Evolutionary conservation across 2,888 invertebrate genomes (phyloP).

Genomic region (Pristionchus fissidentatus): DNA sequence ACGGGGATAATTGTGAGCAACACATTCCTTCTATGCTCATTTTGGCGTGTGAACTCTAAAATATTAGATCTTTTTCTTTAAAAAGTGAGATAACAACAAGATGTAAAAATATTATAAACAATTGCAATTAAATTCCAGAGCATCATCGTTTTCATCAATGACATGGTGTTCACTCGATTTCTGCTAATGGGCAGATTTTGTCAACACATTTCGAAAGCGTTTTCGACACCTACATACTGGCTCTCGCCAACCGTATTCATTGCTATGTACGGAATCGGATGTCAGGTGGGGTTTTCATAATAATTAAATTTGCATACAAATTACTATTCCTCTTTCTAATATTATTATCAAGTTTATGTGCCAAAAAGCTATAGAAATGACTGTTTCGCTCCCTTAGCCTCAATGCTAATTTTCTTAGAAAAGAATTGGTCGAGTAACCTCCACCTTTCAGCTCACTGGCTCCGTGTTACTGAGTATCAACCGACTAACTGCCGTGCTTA

Average conservation of each 20-base stretch:
- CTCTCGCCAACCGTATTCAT: slow-evolving; percentile 19
- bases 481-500: slow-evolving; percentile 2
- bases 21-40: no score
- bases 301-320: background rate
- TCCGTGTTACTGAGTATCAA: background rate
- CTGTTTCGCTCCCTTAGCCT: no score
- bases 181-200: slow-evolving; percentile 5
- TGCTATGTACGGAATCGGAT: slow-evolving; percentile 6
- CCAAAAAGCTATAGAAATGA: no score
- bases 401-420: no score
- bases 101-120: background rate
- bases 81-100: background rate
- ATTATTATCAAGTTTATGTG: no score
- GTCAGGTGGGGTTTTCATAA: background rate
- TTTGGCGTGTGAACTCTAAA: no score
- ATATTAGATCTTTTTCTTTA: no score
- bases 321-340: no score
- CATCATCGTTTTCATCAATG: background rate
- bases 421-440: no score
- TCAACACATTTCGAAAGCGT: background rate
- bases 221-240: background rate
- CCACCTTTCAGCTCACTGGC: background rate
- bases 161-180: slow-evolving; percentile 32
- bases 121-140: background rate
- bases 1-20: slow-evolving; percentile 1